phyloP scores from a whole-genome alignment of 2,797 vertebrate genomes.

The Semaprochilodus insignis region DNA sequence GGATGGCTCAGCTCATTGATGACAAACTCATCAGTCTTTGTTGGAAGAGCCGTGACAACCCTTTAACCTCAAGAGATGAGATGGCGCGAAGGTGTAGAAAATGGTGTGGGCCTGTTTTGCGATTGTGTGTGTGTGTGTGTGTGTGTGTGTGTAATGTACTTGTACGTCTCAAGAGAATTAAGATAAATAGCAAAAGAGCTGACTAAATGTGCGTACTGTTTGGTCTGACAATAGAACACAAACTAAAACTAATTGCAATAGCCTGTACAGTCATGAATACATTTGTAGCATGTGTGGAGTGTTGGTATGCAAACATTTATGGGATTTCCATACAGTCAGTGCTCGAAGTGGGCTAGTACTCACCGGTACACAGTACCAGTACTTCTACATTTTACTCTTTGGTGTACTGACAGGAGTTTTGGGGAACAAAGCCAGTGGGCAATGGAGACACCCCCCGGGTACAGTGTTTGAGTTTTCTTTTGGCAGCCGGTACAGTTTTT shows the following conservation, averaged over 20 bases:
- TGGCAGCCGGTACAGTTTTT: too few species aligned
- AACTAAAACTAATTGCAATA: constrained; percentile 21
- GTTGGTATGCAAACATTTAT: background rate
- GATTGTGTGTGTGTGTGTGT: constrained; percentile 16
- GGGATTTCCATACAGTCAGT: background rate
- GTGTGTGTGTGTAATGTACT: constrained; percentile 37
- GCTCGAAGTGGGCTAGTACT: too few species aligned
- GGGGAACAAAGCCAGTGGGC: too few species aligned
- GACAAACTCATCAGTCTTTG: constrained; percentile 61
- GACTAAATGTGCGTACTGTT: constrained; percentile 44
- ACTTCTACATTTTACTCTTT: too few species aligned
- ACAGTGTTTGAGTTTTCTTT: too few species aligned
- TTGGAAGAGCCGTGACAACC: constrained; percentile 51
- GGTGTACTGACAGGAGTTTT: too few species aligned
- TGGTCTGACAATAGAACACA: constrained; percentile 33
- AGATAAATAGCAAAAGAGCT: constrained; percentile 51
- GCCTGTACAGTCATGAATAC: constrained; percentile 6
- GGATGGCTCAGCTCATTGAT: constrained; percentile 53
- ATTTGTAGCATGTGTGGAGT: background rate
- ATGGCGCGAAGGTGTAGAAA: constrained; percentile 10
- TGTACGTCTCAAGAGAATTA: constrained; percentile 41
- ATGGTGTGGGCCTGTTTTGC: constrained; percentile 23
- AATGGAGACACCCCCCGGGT: too few species aligned
- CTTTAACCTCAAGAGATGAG: constrained; percentile 56
- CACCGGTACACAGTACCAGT: too few species aligned